Evolutionary conservation across 2,888 invertebrate species (phyloP), one percentile per base, ranked within the genome.

Genomic region (Notodonta dromedarius): DNA sequence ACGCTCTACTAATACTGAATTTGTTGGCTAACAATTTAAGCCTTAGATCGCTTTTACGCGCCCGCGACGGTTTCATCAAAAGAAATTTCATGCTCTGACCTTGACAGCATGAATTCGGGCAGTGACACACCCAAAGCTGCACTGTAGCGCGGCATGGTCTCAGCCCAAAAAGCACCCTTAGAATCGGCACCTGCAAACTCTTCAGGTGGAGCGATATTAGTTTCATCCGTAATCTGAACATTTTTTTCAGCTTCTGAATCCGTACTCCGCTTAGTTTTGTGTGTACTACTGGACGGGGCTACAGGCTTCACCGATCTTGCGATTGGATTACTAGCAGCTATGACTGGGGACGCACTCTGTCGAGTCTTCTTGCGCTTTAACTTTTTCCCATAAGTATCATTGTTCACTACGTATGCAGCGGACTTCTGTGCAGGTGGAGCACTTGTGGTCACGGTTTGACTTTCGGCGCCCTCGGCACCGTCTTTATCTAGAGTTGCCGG

Each of bases 41-140:
- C 79, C 77, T 76, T 58, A 71, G 54, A 71, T 73, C 75, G 73
- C 73, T 79, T 78, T 85, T 92, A 93, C 84, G 88, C 93, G 78
- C 87, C 88, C 63, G 90, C 90, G 66, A 93, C 90, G 52, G 84
- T 84, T 85, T 94, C 94, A 80, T 96, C 96, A 80, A 96, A 96
- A 63, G 95, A 94, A 76, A 91, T 91, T 87, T 96, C 96, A 73
- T 95, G 95, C 68, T 96, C 95, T 51, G 96, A 95, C 83, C 94
- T 94, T 63, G 94, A 93, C 60, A 96, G 81, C 96, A 96, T 96
- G 77, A 94, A 96, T 74, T 94, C 95, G 1, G 96, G 96, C 67
- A 96, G 84, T 46, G 95, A 94, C 14, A 95, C 94, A 24, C 95
- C 96, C 58, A 95, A 91, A 24, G 93, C 82, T 67, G 95, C 94